Conservation (phyloP, 1,140 invertebrate species). For the Trichoplusia ni region DNA sequence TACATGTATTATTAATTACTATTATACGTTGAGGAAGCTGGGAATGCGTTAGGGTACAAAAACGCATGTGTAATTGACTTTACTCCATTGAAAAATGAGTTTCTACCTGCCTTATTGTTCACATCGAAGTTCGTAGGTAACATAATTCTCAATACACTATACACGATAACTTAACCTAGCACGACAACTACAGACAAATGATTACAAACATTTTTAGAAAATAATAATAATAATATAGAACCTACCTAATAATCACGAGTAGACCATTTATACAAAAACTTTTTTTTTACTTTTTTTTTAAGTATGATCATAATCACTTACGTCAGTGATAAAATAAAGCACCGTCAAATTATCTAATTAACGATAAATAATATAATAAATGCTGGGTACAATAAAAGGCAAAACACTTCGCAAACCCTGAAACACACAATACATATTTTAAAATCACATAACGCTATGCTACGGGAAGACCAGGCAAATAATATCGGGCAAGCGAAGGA, state of each 20-base stretch:
- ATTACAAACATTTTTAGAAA: slow-evolving; percentile 26
- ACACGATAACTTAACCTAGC: slow-evolving; percentile 37
- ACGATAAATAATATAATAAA: slow-evolving; percentile 46
- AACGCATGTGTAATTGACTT: slow-evolving; percentile 15
- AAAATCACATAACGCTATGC: slow-evolving; percentile 36
- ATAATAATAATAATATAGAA: slow-evolving; percentile 14
- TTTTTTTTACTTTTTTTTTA: slow-evolving; percentile 29
- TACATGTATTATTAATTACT: slow-evolving; percentile 5
- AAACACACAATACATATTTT: slow-evolving; percentile 24
- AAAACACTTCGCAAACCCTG: slow-evolving; percentile 58
- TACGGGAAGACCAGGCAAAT: slow-evolving; percentile 60
- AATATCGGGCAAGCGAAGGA: slow-evolving; percentile 59
- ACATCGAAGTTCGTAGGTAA: slow-evolving; percentile 14
- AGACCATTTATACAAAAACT: slow-evolving; percentile 38
- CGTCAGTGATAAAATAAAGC: slow-evolving; percentile 39
- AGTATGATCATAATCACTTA: slow-evolving; percentile 31
- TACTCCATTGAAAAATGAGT: slow-evolving; percentile 29
- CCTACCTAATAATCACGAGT: slow-evolving; percentile 22
- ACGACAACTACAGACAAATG: slow-evolving; percentile 35
- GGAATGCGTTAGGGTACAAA: not conserved
- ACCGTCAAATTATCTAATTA: slow-evolving; percentile 38
- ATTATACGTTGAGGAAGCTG: not conserved
- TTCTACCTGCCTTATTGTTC: slow-evolving; percentile 3
- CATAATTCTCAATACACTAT: slow-evolving; percentile 28
- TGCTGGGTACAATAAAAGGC: slow-evolving; percentile 55